Evolutionary conservation across 2,113 vertebrate species (phyloP).

Genomic region (Ranitomeya imitator): DNA sequence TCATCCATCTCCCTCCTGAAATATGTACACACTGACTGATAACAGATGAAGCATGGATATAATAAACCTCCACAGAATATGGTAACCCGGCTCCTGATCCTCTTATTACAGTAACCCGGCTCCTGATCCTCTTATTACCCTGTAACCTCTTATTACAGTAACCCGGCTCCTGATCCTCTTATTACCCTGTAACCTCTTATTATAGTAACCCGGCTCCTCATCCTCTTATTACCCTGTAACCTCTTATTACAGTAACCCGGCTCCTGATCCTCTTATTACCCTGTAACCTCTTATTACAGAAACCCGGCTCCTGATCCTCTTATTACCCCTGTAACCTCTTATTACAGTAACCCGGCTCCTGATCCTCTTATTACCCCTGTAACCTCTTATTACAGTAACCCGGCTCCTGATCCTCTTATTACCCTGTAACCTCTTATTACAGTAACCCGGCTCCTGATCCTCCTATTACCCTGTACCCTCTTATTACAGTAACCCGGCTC

Average conservation of each 20-base stretch:
- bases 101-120: background rate
- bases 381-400: too few relatives aligned
- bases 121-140: background rate
- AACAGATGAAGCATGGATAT: background rate
- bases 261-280: background rate
- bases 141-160: background rate
- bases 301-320: background rate
- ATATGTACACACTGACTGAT: constrained; percentile 22
- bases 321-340: background rate
- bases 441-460: too few relatives aligned
- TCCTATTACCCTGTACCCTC: too few relatives aligned
- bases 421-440: too few relatives aligned
- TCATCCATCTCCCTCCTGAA: constrained; percentile 3
- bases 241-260: constrained; percentile 1
- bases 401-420: too few relatives aligned
- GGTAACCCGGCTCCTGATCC: background rate
- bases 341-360: too few relatives aligned
- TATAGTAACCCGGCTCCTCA: background rate
- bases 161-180: constrained; percentile 2
- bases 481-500: too few relatives aligned
- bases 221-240: too few relatives aligned
- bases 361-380: too few relatives aligned
- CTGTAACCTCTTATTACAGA: background rate
- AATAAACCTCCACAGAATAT: background rate
- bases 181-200: background rate